Evolutionary conservation across 1,140 invertebrate genomes (phyloP).

Genomic region (Sarcophaga bullata): DNA sequence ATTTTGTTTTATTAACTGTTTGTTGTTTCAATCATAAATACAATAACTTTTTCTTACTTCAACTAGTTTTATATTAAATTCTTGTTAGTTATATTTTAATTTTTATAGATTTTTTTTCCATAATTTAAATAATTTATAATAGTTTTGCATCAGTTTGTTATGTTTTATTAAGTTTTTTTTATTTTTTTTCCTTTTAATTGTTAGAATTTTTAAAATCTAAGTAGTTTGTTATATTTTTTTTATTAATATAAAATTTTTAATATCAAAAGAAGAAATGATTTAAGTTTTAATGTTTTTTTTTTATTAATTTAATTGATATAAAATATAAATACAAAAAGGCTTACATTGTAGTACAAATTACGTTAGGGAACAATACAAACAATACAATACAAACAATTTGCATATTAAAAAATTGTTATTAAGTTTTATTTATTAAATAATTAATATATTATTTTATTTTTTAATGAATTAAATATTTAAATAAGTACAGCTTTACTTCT

Average conservation of each 20-base stretch:
- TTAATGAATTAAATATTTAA: not conserved
- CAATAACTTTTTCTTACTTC: too few relatives aligned
- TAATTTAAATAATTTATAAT: too few relatives aligned
- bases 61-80: too few relatives aligned
- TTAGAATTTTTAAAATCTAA: not conserved
- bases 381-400: not conserved
- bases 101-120: too few relatives aligned
- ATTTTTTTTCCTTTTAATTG: too few relatives aligned
- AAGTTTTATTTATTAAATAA: not conserved
- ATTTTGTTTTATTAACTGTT: too few relatives aligned
- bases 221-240: not conserved
- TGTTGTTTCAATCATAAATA: too few relatives aligned
- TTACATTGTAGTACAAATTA: slow-evolving; percentile 39
- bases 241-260: not conserved
- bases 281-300: not conserved
- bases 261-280: not conserved
- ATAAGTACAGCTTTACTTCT: not conserved
- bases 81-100: too few relatives aligned
- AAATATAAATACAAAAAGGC: slow-evolving; percentile 7
- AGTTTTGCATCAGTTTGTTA: too few relatives aligned
- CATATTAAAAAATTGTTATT: not conserved
- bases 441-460: not conserved
- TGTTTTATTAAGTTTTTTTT: too few relatives aligned
- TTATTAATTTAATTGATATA: slow-evolving; percentile 18
- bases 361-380: slow-evolving; percentile 1